These are phyloP conservation scores for Labeo calbasu DNA, from an alignment of 2,797 vertebrate species.

Conservation along the genomic window DNA sequence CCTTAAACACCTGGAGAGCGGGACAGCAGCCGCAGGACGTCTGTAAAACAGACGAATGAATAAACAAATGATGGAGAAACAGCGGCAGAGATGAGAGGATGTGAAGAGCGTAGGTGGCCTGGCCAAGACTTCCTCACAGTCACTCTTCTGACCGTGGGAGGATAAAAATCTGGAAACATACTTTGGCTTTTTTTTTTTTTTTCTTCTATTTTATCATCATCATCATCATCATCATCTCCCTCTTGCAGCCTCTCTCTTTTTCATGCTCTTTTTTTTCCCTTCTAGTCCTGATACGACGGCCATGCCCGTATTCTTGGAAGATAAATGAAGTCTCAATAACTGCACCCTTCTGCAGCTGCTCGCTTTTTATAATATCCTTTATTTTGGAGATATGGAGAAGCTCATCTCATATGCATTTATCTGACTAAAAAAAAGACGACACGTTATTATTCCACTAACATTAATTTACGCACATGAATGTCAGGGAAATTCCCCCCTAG, in stretches of 20 bases:
- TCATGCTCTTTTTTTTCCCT: slow-evolving; percentile 54
- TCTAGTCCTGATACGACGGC: slow-evolving; percentile 77
- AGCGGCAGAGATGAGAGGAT: slow-evolving; percentile 69
- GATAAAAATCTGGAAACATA: slow-evolving; percentile 78
- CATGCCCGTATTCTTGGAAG: slow-evolving; percentile 81
- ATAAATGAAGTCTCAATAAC: slow-evolving; percentile 80
- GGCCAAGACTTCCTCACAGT: slow-evolving; percentile 72
- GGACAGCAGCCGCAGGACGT: slow-evolving; percentile 43
- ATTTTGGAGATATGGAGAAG: slow-evolving; percentile 28
- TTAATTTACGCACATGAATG: not conserved
- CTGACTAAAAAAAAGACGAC: not conserved
- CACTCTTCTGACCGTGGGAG: slow-evolving; percentile 73
- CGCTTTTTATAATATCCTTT: slow-evolving; percentile 14
- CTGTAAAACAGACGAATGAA: slow-evolving; percentile 58
- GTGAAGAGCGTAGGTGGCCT: slow-evolving; percentile 71
- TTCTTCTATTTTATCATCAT: slow-evolving; percentile 46
- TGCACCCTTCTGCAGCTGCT: slow-evolving; percentile 74
- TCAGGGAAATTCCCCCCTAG: not conserved
- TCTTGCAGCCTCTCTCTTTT: slow-evolving; percentile 69
- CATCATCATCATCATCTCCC: slow-evolving; percentile 37
- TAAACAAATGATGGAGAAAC: slow-evolving; percentile 59
- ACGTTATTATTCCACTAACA: too few relatives aligned
- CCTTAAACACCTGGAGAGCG: slow-evolving; percentile 52
- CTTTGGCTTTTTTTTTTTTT: slow-evolving; percentile 62
- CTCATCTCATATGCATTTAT: not conserved